Base-by-base conservation (phyloP, 2,888 invertebrate genomes). In the Amphipoea lucens region DNA sequence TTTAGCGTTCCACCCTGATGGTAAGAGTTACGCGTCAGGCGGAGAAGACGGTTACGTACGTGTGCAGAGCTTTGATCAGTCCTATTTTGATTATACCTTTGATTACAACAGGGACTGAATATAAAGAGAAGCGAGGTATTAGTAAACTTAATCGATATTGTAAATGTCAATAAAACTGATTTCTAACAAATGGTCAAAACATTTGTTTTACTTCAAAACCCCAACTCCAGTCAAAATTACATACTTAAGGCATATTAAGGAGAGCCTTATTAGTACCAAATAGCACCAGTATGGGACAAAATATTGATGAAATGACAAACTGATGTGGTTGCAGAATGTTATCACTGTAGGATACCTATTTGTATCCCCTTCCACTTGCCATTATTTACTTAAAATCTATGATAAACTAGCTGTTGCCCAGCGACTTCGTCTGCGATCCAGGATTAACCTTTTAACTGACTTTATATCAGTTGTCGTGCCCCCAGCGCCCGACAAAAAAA, bases 31-130 rank as follows among this genome's bases (percentile, higher is more conserved):
- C 95, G 98, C 99, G 79, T 99, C 99, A 74, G 99, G 99, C 45
- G 99, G 99, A 93, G 99, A 99, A 97, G 99, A 99, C 95, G 99
- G 99, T 97, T 99, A 99, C 94, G 98, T 99, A 70, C 97, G 99
- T 92, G 98, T 99, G 78, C 99, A 99, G 96, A 98, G 98, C 92
- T 99, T 99, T 94, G 99, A 99, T 97, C 98, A 98, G 92, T 98
- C 99, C 70, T 99, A 99, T 97, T 99, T 98, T 96, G 99, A 99
- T 93, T 99, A 99, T 95, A 98, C 98, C 90, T 99, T 99, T 95
- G 99, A 99, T 97, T 99, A 98, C 91, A 97, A 97, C 90, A 95
- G 97, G 89, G 97, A 97, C 90, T 97, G 91, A 94, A 88, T 77
- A 80, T 69, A 76, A 85, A 74, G 65, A 79, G 80, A 78, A 86